Conservation (phyloP, 2,888 invertebrate genomes). For the Drosophila quasianomalipes region DNA sequence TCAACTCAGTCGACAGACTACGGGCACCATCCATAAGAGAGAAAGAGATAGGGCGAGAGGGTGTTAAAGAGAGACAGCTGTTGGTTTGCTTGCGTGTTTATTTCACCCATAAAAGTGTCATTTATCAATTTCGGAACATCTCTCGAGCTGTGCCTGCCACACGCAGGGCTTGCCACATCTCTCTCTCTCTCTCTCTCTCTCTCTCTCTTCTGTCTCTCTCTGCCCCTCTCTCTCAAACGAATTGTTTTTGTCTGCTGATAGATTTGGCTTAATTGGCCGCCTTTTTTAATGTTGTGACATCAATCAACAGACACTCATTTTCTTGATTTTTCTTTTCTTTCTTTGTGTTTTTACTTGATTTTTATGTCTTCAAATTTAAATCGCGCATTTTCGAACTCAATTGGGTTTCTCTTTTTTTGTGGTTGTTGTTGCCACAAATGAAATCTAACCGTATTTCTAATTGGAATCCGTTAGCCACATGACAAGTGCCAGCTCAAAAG, state of each 20-base stretch:
- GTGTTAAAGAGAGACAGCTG: conserved; percentile 1
- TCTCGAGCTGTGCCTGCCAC: conserved; percentile 30
- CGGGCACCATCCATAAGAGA: conserved; percentile 1
- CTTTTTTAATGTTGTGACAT: conserved; percentile 73
- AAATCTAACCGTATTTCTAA: conserved; percentile 49
- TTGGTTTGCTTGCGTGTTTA: conserved; percentile 46
- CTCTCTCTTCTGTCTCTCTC: not conserved
- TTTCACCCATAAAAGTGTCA: conserved; percentile 80
- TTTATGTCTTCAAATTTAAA: conserved; percentile 43
- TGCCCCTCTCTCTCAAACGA: not conserved
- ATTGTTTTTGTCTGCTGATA: conserved; percentile 43
- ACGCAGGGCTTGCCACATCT: conserved; percentile 34
- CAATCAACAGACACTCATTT: conserved; percentile 71
- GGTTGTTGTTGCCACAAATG: not conserved
- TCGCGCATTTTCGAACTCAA: conserved; percentile 46
- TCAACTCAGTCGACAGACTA: not conserved
- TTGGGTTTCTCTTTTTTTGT: conserved; percentile 13
- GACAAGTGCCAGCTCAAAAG: not conserved
- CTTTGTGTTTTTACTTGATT: conserved; percentile 13
- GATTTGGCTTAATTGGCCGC: conserved; percentile 78
- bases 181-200: not conserved
- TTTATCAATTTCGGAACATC: conserved; percentile 71
- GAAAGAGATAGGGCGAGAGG: not conserved
- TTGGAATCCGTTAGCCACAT: conserved; percentile 50
- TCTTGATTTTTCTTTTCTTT: conserved; percentile 36